These are phyloP conservation scores for Dasysyrphus tricinctus DNA, from an alignment of 2,888 invertebrate genomes.

Conservation along the genomic window DNA sequence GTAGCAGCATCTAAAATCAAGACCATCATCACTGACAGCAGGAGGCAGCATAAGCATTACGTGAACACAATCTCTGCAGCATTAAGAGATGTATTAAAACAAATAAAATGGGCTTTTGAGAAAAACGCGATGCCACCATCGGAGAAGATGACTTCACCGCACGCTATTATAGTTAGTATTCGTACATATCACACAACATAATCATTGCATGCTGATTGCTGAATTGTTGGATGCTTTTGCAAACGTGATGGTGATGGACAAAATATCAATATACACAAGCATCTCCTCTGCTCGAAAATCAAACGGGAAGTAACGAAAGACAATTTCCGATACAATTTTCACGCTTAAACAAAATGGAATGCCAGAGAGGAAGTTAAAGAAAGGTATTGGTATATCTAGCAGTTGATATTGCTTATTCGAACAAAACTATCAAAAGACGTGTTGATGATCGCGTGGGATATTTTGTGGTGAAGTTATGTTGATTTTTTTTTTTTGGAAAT, in stretches of 20 bases:
- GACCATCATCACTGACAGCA: background rate
- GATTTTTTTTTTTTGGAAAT: too few relatives aligned
- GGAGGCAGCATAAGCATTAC: conserved; percentile 60
- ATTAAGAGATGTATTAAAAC: conserved; percentile 53
- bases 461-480: background rate
- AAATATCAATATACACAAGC: conserved; percentile 26
- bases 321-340: conserved; percentile 72
- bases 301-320: conserved; percentile 41
- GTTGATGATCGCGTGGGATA: background rate
- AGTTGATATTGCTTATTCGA: background rate
- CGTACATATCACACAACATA: conserved; percentile 30
- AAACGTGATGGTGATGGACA: conserved; percentile 48
- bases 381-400: background rate
- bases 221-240: conserved; percentile 29
- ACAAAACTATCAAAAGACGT: background rate
- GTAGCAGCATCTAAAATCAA: background rate
- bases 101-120: conserved; percentile 42
- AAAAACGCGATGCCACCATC: conserved; percentile 16
- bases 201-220: conserved; percentile 30
- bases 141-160: conserved; percentile 46
- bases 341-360: conserved; percentile 31
- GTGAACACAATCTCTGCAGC: conserved; percentile 63
- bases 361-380: background rate
- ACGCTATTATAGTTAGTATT: conserved; percentile 18
- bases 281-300: background rate